Percentiles rank a stretch among this genome's conserved stretches.
phyloP scores from a whole-genome alignment of 2,113 vertebrate genomes.

The Athene noctua region DNA sequence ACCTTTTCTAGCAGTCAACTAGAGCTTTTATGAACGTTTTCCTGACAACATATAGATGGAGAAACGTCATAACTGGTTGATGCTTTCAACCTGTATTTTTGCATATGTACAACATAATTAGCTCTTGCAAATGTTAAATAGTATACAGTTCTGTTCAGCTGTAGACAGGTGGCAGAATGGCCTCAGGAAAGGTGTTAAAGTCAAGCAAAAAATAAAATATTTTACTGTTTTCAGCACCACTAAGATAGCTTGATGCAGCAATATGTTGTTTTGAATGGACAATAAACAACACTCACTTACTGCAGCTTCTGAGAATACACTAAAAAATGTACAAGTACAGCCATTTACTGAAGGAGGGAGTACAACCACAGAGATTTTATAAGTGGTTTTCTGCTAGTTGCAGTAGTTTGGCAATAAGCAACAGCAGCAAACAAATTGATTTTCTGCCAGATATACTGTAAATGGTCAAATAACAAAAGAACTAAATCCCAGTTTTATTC shows the following conservation, averaged over 20 bases:
- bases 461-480: neutral
- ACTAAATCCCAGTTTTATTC: neutral
- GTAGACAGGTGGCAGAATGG: neutral
- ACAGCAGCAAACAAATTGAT: neutral
- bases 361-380: neutral
- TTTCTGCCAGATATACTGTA: neutral
- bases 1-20: neutral
- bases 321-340: neutral
- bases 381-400: neutral
- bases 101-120: neutral
- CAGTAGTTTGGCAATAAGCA: neutral
- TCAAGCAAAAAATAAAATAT: neutral
- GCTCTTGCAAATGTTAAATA: neutral
- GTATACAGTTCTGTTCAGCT: neutral
- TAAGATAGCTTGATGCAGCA: neutral
- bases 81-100: neutral
- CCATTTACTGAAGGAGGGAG: neutral
- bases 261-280: neutral
- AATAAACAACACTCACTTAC: neutral
- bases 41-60: neutral
- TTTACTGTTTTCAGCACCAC: neutral
- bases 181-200: neutral
- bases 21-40: neutral
- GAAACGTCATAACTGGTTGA: neutral
- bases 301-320: neutral